Evolutionary conservation across 2,113 vertebrate genomes (phyloP).

Genomic region (Hypomesus transpacificus): DNA sequence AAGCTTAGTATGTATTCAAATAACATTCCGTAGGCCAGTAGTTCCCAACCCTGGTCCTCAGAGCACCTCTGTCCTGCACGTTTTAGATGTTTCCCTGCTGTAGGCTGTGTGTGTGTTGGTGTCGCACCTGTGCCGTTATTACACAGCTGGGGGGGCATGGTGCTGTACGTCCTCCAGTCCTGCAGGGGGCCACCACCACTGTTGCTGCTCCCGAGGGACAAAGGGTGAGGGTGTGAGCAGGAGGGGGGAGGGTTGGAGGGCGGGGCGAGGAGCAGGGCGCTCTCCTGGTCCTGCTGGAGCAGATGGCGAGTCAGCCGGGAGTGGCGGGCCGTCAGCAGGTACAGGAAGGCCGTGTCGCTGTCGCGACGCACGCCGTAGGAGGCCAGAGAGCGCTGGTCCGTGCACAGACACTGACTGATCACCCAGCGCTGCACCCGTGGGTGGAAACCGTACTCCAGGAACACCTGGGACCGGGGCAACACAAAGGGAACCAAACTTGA

Average conservation of each 20-base stretch:
- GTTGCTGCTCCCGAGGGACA: conserved; percentile 19
- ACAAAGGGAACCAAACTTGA: not conserved
- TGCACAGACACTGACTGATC: conserved; percentile 83
- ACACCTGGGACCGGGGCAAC: conserved; percentile 69
- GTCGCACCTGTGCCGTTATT: conserved; percentile 65
- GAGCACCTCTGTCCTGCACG: no score
- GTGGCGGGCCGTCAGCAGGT: conserved; percentile 79
- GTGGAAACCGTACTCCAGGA: conserved; percentile 85
- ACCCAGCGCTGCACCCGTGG: conserved; percentile 91
- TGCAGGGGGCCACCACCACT: conserved; percentile 33
- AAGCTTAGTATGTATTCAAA: no score
- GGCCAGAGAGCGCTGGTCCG: conserved; percentile 76
- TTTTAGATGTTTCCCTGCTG: no score
- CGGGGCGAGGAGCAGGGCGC: conserved; percentile 56
- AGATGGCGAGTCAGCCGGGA: conserved; percentile 72
- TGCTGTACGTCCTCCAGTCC: conserved; percentile 68
- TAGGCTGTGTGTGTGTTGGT: no score
- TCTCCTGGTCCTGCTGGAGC: conserved; percentile 79
- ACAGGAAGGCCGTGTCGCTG: conserved; percentile 84
- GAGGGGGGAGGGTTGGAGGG: conserved; percentile 15
- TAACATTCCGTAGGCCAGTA: not conserved
- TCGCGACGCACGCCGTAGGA: conserved; percentile 83
- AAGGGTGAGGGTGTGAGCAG: not conserved
- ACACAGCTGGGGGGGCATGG: conserved; percentile 63
- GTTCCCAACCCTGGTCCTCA: no score